Percentiles rank a stretch among this genome's conserved stretches.
Conservation (phyloP, 2,797 vertebrate species). For the Artibeus jamaicensis region DNA sequence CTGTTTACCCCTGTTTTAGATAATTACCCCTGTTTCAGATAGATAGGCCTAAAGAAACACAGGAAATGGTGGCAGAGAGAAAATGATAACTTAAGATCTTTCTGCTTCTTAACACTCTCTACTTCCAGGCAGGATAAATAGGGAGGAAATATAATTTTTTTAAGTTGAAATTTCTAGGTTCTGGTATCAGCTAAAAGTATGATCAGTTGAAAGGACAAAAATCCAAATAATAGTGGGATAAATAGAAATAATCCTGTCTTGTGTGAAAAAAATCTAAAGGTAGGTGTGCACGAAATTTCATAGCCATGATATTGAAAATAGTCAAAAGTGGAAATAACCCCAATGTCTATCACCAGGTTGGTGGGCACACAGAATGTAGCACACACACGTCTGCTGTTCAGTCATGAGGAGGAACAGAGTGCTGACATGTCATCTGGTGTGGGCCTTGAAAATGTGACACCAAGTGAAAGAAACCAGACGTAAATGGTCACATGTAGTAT, state of each 20-base stretch:
- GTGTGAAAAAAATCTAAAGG: neutral
- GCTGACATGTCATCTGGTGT: neutral
- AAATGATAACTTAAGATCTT: neutral
- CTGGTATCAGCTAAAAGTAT: neutral
- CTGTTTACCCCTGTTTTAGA: conserved; percentile 41
- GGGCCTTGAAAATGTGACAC: neutral
- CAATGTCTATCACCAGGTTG: neutral
- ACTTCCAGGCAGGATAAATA: neutral
- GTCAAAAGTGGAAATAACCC: neutral
- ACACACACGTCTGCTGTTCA: neutral
- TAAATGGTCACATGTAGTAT: neutral
- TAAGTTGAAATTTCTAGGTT: neutral
- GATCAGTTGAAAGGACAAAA: neutral
- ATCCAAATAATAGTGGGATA: neutral
- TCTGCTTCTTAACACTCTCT: neutral
- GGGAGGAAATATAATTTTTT: neutral
- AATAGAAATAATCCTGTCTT: neutral
- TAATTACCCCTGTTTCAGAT: neutral
- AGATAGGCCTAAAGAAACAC: conserved; percentile 16
- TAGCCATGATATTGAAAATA: neutral
- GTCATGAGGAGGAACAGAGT: neutral
- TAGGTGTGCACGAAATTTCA: neutral
- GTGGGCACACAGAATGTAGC: neutral
- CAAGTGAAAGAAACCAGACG: conserved; percentile 4
- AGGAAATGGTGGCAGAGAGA: neutral